Percentiles rank a stretch among this genome's conserved stretches.
These are phyloP conservation scores for Trissolcus japonicus DNA, from an alignment of 2,888 invertebrate genomes.

Conservation along the genomic window DNA sequence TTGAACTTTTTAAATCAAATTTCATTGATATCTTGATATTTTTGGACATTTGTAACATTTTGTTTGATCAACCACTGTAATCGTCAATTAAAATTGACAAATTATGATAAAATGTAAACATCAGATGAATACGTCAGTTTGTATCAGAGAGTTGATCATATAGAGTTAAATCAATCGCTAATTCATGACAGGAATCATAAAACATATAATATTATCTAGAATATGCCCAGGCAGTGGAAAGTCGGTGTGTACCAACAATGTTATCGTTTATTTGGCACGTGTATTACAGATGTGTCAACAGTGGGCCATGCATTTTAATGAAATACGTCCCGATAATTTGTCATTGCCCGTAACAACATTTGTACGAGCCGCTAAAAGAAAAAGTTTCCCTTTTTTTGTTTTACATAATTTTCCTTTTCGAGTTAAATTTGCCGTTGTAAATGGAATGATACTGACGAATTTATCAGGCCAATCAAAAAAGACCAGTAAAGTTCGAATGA, in stretches of 20 bases:
- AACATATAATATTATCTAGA: slow-evolving; percentile 11
- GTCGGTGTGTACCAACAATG: slow-evolving; percentile 26
- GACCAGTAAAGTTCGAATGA: slow-evolving; percentile 11
- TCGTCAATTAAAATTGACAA: background rate
- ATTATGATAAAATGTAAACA: background rate
- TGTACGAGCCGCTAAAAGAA: background rate
- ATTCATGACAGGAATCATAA: slow-evolving; percentile 16
- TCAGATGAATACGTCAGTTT: slow-evolving; percentile 9
- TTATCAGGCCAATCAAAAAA: slow-evolving; percentile 15
- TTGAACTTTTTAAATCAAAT: too few species aligned
- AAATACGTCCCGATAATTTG: too few species aligned
- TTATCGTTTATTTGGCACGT: slow-evolving; percentile 23
- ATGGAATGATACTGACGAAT: background rate
- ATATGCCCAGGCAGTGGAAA: slow-evolving; percentile 20
- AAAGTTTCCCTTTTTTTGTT: too few species aligned
- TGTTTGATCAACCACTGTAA: too few species aligned
- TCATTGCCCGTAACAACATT: slow-evolving; percentile 9
- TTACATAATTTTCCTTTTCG: too few species aligned
- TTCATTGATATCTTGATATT: too few species aligned
- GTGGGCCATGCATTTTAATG: slow-evolving; percentile 9
- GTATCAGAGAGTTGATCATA: slow-evolving; percentile 2
- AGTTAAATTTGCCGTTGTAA: slow-evolving; percentile 1
- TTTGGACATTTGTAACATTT: too few species aligned
- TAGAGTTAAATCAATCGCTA: slow-evolving; percentile 23
- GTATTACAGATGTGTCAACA: slow-evolving; percentile 22